Percentiles rank a stretch among this genome's conserved stretches.
Evolutionary conservation across 2,797 vertebrate species (phyloP).

Genomic region (Sebastes cheni): DNA sequence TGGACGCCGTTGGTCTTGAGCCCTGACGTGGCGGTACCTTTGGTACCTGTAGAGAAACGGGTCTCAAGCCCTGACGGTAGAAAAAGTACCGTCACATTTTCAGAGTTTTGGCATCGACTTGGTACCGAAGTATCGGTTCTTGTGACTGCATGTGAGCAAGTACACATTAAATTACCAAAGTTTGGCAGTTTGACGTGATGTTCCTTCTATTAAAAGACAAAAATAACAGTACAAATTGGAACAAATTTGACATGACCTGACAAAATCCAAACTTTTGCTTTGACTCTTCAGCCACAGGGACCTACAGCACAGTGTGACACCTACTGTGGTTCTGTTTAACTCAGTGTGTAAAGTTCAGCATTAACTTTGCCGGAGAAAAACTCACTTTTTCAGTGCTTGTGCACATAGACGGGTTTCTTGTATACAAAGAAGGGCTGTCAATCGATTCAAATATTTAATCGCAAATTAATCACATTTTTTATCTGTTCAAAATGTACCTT

Average conservation of each 20-base stretch:
- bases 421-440: too few relatives aligned
- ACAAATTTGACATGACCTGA: slow-evolving; percentile 36
- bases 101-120: background rate
- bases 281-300: background rate
- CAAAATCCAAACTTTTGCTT: slow-evolving; percentile 21
- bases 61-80: background rate
- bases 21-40: too few relatives aligned
- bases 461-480: too few relatives aligned
- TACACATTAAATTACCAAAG: slow-evolving; percentile 4
- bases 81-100: background rate
- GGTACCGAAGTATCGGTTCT: background rate
- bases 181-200: slow-evolving; percentile 14
- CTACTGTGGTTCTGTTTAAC: slow-evolving; percentile 11
- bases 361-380: background rate
- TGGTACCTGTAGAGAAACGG: background rate
- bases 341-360: background rate
- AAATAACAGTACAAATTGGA: slow-evolving; percentile 38
- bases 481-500: too few relatives aligned
- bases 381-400: too few relatives aligned
- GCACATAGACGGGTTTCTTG: too few relatives aligned
- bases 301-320: slow-evolving; percentile 1
- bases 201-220: slow-evolving; percentile 14
- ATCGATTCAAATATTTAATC: too few relatives aligned
- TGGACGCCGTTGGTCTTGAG: too few relatives aligned
- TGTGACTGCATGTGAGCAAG: background rate